These are phyloP conservation scores for Mystacides longicornis DNA, from an alignment of 2,888 invertebrate species.

Conservation along the genomic window DNA sequence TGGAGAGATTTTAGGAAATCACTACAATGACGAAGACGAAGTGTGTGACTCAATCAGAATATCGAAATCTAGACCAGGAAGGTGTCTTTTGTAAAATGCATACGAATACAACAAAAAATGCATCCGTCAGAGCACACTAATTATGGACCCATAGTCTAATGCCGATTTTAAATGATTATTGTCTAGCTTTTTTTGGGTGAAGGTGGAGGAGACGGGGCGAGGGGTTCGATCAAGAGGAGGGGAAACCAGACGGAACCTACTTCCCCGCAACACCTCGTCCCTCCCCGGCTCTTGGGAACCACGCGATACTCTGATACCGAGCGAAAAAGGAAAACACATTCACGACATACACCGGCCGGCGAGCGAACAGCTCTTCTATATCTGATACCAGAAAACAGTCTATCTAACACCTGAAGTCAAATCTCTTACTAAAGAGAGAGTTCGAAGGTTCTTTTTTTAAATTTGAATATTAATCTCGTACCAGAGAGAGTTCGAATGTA, in stretches of 20 bases:
- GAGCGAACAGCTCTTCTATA: no score
- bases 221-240: constrained; percentile 6
- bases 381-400: no score
- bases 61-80: neutral
- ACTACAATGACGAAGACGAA: no score
- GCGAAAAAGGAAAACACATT: constrained; percentile 16
- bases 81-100: constrained; percentile 7
- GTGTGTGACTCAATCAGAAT: neutral
- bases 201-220: neutral
- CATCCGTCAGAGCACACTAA: constrained; percentile 7
- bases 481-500: no score
- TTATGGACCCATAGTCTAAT: constrained; percentile 5
- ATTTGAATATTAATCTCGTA: no score
- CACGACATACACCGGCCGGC: constrained; percentile 8
- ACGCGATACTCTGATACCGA: neutral
- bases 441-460: no score
- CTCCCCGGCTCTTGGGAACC: constrained; percentile 5
- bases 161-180: neutral
- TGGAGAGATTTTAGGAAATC: no score
- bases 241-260: constrained; percentile 13
- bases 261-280: neutral
- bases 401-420: no score
- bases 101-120: no score
- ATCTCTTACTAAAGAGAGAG: no score
- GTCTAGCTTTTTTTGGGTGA: neutral